Conservation (phyloP, 64 coral and sea anemone species). For the Montipora foliosa region DNA sequence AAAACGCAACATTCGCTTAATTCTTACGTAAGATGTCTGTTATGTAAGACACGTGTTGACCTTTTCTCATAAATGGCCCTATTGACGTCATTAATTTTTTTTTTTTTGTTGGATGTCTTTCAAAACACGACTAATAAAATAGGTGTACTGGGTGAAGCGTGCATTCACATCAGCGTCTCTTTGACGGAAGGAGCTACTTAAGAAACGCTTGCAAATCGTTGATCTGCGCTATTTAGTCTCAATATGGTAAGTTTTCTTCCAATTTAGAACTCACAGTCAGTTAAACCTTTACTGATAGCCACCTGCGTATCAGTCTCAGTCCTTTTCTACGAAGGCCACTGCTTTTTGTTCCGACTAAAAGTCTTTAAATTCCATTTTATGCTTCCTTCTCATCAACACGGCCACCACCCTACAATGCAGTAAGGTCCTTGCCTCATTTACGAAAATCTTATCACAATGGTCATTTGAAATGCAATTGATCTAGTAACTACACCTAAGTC, state of each 20-base stretch:
- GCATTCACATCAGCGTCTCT: too few species aligned
- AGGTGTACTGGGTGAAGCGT: slow-evolving; percentile 1
- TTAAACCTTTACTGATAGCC: too few species aligned
- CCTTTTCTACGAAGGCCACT: too few species aligned
- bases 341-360: neutral
- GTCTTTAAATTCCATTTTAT: neutral
- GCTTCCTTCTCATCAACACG: neutral
- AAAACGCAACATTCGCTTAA: too few species aligned
- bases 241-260: too few species aligned
- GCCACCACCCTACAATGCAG: neutral
- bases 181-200: too few species aligned
- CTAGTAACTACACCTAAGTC: too few species aligned
- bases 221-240: too few species aligned
- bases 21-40: neutral
- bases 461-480: too few species aligned
- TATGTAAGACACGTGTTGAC: neutral
- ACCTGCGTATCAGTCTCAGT: too few species aligned
- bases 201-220: too few species aligned
- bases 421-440: neutral
- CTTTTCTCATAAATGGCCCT: neutral
- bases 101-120: neutral
- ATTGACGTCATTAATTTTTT: neutral
- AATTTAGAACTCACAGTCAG: too few species aligned
- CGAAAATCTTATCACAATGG: neutral
- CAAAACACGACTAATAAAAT: neutral